A percentile compares a stretch with the other conserved stretches of the same genome.
These are phyloP conservation scores for Ambastaia sidthimunki DNA, from an alignment of 2,797 vertebrate genomes.

Conservation along the genomic window DNA sequence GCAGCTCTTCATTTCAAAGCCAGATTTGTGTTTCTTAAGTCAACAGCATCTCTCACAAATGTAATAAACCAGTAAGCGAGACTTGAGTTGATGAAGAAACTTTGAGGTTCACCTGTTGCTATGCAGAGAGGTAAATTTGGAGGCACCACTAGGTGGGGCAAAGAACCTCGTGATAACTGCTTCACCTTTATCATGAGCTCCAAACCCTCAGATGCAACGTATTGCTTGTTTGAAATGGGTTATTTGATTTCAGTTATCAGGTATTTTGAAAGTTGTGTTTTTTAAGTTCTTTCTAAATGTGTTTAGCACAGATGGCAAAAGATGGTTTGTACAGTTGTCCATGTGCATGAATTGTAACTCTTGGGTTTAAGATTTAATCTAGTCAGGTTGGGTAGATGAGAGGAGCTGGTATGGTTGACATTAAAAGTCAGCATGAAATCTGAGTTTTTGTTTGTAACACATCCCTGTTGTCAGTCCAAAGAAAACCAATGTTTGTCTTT, in stretches of 20 bases:
- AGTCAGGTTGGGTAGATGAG: no score
- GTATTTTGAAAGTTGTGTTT: not conserved
- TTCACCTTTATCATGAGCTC: not conserved
- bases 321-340: no score
- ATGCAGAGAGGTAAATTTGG: constrained; percentile 1
- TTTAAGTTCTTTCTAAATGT: no score
- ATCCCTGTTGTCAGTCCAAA: no score
- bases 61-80: not conserved
- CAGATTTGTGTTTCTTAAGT: not conserved
- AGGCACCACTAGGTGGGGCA: constrained; percentile 55
- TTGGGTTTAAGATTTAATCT: no score
- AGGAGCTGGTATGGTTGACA: no score
- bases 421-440: no score
- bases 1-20: not conserved
- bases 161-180: not conserved
- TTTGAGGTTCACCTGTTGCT: not conserved
- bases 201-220: not conserved
- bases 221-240: constrained; percentile 13
- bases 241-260: not conserved
- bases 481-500: no score
- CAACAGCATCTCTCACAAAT: not conserved
- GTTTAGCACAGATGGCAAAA: no score
- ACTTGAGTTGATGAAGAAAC: not conserved
- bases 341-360: no score
- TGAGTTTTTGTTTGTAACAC: no score